Conservation (phyloP, 1,140 invertebrate genomes). For the Vanessa atalanta region DNA sequence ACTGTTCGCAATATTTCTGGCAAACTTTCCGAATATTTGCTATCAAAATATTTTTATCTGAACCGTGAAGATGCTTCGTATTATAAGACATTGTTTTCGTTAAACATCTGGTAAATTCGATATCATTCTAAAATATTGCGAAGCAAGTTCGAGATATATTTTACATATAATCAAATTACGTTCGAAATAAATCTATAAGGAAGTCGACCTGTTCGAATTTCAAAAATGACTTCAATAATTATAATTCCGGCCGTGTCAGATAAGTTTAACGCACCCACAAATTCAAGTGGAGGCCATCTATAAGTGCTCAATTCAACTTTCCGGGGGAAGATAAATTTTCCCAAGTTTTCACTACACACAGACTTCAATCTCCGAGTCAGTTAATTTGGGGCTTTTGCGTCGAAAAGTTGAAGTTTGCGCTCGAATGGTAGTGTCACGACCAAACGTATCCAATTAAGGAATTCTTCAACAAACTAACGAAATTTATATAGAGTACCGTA, state of each 20-base stretch:
- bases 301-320: conserved; percentile 43
- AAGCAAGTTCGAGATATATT: not conserved
- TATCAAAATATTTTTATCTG: conserved; percentile 31
- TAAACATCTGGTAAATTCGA: not conserved
- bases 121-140: not conserved
- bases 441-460: conserved; percentile 45
- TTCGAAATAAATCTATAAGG: conserved; percentile 4
- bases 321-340: conserved; percentile 36
- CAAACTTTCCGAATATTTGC: conserved; percentile 18
- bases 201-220: conserved; percentile 14
- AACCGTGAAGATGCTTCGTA: conserved; percentile 8
- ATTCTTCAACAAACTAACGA: conserved; percentile 39
- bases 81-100: not conserved
- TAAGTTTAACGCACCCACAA: conserved; percentile 40
- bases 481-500: conserved; percentile 31
- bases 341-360: conserved; percentile 36
- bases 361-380: conserved; percentile 34
- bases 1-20: conserved; percentile 18
- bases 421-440: conserved; percentile 40
- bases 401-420: conserved; percentile 32
- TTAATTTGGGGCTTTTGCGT: conserved; percentile 37
- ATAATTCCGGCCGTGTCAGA: conserved; percentile 38
- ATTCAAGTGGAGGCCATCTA: conserved; percentile 42
- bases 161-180: not conserved
- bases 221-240: conserved; percentile 37